These are phyloP conservation scores for Heliconius nattereri DNA, from an alignment of 1,140 invertebrate species.

Conservation along the genomic window DNA sequence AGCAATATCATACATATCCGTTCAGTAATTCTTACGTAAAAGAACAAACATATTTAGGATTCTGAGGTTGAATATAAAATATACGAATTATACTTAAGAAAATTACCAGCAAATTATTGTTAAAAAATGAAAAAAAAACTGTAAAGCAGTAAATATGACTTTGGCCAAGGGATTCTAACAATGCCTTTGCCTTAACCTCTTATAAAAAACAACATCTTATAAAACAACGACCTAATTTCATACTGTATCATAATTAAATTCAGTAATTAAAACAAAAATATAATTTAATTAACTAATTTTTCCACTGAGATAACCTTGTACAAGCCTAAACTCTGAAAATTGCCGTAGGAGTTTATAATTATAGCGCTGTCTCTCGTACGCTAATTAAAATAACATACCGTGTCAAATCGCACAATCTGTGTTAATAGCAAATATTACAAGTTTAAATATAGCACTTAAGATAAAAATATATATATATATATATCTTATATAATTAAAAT, in stretches of 20 bases:
- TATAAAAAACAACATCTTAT: too few relatives aligned
- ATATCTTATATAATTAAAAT: not conserved
- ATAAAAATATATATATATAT: not conserved
- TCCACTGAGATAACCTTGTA: conserved; percentile 9
- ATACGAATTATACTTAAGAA: too few relatives aligned
- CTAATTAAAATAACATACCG: conserved; percentile 34
- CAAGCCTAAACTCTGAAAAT: conserved; percentile 30
- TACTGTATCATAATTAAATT: not conserved
- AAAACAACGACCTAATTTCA: not conserved
- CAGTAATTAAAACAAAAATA: not conserved
- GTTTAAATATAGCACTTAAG: not conserved
- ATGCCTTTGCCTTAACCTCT: too few relatives aligned
- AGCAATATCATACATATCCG: too few relatives aligned
- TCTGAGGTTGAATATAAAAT: too few relatives aligned
- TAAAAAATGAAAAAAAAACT: too few relatives aligned
- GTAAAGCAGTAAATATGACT: too few relatives aligned
- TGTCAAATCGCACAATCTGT: conserved; percentile 27
- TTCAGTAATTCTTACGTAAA: too few relatives aligned
- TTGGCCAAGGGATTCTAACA: too few relatives aligned
- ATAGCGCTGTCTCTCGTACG: conserved; percentile 22
- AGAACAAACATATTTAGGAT: too few relatives aligned
- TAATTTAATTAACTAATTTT: not conserved
- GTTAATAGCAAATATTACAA: conserved; percentile 2
- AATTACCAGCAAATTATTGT: too few relatives aligned
- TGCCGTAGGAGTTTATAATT: conserved; percentile 32